These are phyloP conservation scores for Dendronephthya gigantea DNA, from an alignment of 64 coral and sea anemone genomes.

Conservation along the genomic window DNA sequence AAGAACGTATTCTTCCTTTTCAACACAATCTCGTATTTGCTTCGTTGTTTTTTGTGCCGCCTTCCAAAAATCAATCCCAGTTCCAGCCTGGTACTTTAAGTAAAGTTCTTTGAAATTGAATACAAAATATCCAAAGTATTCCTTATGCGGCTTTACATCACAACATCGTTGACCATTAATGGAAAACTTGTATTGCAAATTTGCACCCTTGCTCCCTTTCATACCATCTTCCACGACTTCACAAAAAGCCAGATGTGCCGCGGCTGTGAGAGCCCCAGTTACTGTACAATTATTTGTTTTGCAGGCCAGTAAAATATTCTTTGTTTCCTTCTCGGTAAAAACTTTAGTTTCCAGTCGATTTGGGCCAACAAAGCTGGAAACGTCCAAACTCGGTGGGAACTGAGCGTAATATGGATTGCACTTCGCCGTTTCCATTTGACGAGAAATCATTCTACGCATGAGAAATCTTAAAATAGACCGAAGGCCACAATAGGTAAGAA, in stretches of 20 bases:
- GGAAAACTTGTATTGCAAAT: background rate
- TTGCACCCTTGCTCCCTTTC: background rate
- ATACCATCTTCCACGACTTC: background rate
- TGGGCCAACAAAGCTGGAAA: background rate
- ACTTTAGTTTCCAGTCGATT: background rate
- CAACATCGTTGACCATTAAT: background rate
- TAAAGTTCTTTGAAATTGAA: background rate
- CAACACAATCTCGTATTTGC: background rate
- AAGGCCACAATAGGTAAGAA: background rate
- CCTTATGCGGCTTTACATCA: background rate
- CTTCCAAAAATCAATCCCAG: background rate
- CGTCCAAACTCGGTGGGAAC: background rate
- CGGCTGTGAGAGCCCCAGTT: background rate
- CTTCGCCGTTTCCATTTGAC: background rate
- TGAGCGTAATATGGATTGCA: background rate
- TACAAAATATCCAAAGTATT: background rate
- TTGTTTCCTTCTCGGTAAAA: background rate
- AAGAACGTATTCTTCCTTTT: background rate
- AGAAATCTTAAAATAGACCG: background rate
- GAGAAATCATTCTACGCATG: background rate
- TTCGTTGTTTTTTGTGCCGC: background rate
- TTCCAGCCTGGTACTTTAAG: background rate
- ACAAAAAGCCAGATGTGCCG: background rate
- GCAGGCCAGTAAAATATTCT: background rate
- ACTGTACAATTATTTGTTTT: background rate